Evolutionary conservation across 2,888 invertebrate species (phyloP), one percentile per base, ranked within the genome.

Genomic region (Biston betularia): DNA sequence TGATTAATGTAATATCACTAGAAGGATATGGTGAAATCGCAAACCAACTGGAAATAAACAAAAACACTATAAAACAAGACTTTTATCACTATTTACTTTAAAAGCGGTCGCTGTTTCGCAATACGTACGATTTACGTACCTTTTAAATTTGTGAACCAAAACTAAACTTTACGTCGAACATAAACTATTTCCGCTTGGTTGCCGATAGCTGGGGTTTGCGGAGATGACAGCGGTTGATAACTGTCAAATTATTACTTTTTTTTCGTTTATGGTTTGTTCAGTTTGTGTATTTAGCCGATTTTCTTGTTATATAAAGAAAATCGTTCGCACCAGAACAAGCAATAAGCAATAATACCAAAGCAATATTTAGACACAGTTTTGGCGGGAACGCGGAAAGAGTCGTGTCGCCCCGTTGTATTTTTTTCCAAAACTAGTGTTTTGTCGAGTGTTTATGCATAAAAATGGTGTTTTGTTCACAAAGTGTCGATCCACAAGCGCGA

Each of bases 161-260:
- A 77, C 79, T 79, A 73, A 87, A 86, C 45, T 56, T 56, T 56
- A 56, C 79, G 79, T 74, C 66, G 71, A 75, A 78, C 76, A 81
- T 87, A 84, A 83, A 86, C 78, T 79, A 83, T 84, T 88, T 86
- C 85, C 87, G 79, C 76, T 72, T 81, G 75, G 84, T 86, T 80
- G 38, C 45, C 14, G 38, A 6, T 52, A 63, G 46, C 34, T 52
- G 58, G 53, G 53, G 49, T 6, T 52, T 8, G 7, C 9, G 24
- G 60, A 53, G 15, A 61, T 61, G 61, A 54, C 24, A 50, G 10
- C 35, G 15, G 38, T 46, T 33, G 24, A 46, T 61, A 54, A 46
- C 46, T 54, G 61, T 53, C 61, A 61, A 61, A 14, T 56, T 56
- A 56, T 56, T 55, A 42, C 33, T 56, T 56, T 56, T 33, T 55